phyloP scores from a whole-genome alignment of 64 coral and sea anemone genomes.

The Hydrozoanthus tunicans region DNA sequence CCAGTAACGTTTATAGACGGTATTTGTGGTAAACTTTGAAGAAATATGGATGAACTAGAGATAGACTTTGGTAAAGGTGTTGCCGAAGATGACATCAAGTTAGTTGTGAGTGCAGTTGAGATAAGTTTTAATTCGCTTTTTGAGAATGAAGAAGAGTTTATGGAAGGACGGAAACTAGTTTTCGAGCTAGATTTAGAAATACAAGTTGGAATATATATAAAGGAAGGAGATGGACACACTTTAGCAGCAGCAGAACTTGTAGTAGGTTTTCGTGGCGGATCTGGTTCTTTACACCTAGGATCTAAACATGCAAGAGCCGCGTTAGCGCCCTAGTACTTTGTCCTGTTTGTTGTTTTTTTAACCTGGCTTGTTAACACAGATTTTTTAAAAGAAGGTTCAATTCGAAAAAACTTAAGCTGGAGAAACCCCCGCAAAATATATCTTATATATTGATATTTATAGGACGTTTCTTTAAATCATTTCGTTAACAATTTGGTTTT shows the following conservation, averaged over 20 bases:
- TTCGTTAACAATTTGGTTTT: too few relatives aligned
- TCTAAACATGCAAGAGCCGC: constrained; percentile 3
- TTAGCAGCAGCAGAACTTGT: constrained; percentile 30
- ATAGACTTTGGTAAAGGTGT: background rate
- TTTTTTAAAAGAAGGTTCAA: too few relatives aligned
- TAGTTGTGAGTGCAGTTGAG: background rate
- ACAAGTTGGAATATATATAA: constrained; percentile 35
- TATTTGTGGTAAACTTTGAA: background rate
- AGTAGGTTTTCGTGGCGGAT: background rate
- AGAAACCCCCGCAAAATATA: too few relatives aligned
- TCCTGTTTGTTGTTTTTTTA: background rate
- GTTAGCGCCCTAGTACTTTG: background rate
- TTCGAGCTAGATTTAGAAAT: background rate
- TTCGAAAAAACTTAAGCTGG: too few relatives aligned
- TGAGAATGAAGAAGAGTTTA: background rate
- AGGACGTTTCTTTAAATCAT: too few relatives aligned
- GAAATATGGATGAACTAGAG: background rate
- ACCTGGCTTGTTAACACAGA: too few relatives aligned
- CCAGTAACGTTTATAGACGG: background rate
- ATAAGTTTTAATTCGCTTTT: background rate
- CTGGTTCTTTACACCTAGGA: background rate
- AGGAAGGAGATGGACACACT: constrained; percentile 40
- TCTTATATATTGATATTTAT: too few relatives aligned
- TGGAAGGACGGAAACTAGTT: background rate
- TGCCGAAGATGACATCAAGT: background rate